These are phyloP conservation scores for Chunga burmeisteri DNA, from an alignment of 2,113 vertebrate species.

Conservation along the genomic window DNA sequence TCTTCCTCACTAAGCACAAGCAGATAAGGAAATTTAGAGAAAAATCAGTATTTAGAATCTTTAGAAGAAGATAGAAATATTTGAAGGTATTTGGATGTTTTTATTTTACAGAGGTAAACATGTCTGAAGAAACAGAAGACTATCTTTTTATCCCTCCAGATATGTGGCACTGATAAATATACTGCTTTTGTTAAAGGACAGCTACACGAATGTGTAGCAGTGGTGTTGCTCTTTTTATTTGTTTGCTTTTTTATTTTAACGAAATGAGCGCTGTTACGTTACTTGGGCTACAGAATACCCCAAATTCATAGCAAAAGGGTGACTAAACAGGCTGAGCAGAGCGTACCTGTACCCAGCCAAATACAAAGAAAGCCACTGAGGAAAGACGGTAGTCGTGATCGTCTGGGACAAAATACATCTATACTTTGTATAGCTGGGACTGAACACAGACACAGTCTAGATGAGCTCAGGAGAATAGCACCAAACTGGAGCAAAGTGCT, in stretches of 20 bases:
- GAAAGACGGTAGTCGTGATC: background rate
- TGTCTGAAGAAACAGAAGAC: background rate
- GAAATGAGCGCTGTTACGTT: background rate
- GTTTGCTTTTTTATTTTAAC: background rate
- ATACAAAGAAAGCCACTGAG: background rate
- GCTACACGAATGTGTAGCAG: background rate
- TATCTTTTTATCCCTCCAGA: background rate
- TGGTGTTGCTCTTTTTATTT: background rate
- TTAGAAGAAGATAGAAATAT: background rate
- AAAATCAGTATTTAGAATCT: background rate
- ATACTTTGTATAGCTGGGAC: background rate
- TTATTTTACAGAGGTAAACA: background rate
- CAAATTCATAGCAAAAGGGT: background rate
- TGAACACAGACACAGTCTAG: too few species aligned
- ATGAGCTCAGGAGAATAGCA: background rate
- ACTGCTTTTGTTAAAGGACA: background rate
- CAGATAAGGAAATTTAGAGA: background rate
- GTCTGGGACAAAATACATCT: background rate
- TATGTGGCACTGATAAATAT: background rate
- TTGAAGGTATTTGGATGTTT: background rate
- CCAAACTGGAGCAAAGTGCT: background rate
- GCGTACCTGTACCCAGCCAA: background rate
- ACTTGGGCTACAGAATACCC: background rate
- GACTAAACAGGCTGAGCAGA: background rate
- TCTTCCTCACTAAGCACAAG: background rate